Conservation (phyloP, 2,888 invertebrate species). For the Tachina grossa region DNA sequence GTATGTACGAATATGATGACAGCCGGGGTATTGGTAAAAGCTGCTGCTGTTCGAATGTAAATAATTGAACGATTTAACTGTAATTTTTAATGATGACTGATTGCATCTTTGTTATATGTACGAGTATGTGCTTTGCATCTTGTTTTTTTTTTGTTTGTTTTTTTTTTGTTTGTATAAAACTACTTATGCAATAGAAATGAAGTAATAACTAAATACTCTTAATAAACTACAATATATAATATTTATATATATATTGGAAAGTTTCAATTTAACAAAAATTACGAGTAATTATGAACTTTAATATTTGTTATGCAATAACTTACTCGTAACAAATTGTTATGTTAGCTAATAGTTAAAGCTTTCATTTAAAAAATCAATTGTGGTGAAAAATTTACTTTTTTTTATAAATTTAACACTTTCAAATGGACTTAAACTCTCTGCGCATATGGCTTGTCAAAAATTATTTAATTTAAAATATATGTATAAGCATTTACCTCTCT, state of each 20-base stretch:
- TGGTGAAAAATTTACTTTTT: constrained; percentile 29
- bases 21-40: constrained; percentile 9
- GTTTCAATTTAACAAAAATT: neutral
- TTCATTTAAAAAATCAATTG: neutral
- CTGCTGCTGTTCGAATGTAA: neutral
- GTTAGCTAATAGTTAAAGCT: neutral
- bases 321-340: neutral
- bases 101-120: neutral
- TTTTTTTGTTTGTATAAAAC: neutral
- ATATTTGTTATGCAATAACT: neutral
- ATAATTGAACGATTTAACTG: constrained; percentile 36
- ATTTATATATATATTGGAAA: neutral
- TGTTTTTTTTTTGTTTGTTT: too few relatives aligned
- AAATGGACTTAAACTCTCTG: neutral
- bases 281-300: neutral
- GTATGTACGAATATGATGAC: neutral
- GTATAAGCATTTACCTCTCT: constrained; percentile 12
- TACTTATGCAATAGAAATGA: neutral
- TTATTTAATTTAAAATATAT: constrained; percentile 10
- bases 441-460: neutral
- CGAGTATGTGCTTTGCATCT: neutral
- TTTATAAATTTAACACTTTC: neutral
- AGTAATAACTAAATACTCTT: neutral
- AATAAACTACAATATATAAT: neutral
- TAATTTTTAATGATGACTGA: constrained; percentile 21